Conservation (phyloP, 2,888 invertebrate genomes). For the Caenorhabditis sulstoni region DNA sequence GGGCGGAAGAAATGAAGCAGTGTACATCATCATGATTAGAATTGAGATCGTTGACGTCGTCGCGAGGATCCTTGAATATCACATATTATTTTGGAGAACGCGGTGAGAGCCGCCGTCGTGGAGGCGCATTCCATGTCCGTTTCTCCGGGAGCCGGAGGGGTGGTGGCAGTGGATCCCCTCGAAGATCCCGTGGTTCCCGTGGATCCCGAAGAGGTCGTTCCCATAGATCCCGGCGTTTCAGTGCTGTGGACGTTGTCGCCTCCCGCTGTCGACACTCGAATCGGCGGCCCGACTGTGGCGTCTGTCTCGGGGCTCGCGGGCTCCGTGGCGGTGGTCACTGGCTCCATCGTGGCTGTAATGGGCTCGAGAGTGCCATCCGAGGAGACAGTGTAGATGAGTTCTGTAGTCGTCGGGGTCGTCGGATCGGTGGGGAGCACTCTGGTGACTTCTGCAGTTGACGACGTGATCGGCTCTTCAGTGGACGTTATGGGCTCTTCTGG, state of each 20-base stretch:
- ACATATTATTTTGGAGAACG: conserved; percentile 29
- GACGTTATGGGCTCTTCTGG: conserved; percentile 4
- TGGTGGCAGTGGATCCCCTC: not conserved
- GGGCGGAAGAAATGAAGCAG: conserved; percentile 4
- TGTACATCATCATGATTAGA: conserved; percentile 13
- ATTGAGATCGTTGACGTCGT: conserved; percentile 32
- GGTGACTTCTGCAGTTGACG: conserved; percentile 30
- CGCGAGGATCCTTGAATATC: conserved; percentile 12
- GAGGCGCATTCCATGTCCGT: conserved; percentile 23
- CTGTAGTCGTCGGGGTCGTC: conserved; percentile 34
- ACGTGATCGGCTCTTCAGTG: not conserved
- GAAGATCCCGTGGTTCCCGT: no score
- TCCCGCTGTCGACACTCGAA: conserved; percentile 23
- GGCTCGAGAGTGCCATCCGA: conserved; percentile 48
- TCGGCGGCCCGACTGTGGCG: conserved; percentile 20
- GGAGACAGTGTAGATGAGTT: conserved; percentile 35
- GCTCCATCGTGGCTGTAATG: conserved; percentile 22
- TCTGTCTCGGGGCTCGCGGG: conserved; percentile 30
- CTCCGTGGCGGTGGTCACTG: conserved; percentile 22
- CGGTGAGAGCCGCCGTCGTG: conserved; percentile 15
- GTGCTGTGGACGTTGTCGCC: conserved; percentile 28
- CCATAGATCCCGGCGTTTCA: not conserved
- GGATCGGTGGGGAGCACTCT: conserved; percentile 45
- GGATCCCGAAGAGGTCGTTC: not conserved
- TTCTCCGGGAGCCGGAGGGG: not conserved